A percentile compares a stretch with the other conserved stretches of the same genome.
These are phyloP conservation scores for Nemapogon koenigi DNA, from an alignment of 2,888 invertebrate species.

Conservation along the genomic window DNA sequence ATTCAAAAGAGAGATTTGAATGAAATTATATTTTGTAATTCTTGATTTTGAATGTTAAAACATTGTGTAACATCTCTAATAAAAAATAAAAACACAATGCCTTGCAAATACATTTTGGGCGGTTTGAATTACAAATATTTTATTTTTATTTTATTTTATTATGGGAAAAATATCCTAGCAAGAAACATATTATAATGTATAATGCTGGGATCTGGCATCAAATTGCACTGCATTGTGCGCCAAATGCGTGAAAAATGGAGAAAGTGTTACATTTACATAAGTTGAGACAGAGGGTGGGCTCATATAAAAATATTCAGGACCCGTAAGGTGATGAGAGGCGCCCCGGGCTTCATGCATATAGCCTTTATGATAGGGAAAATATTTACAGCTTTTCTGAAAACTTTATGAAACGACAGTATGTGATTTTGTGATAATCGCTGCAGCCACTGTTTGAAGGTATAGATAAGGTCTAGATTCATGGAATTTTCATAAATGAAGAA, in stretches of 20 bases:
- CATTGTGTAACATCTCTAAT: no score
- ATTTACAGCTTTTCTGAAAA: slow-evolving; percentile 48
- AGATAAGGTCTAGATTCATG: not conserved
- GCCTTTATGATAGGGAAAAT: slow-evolving; percentile 54
- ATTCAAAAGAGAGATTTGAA: not conserved
- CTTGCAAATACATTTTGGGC: no score
- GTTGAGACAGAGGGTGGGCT: slow-evolving; percentile 55
- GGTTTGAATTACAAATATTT: no score
- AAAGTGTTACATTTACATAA: slow-evolving; percentile 63
- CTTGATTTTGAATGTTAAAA: no score
- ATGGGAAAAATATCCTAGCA: no score
- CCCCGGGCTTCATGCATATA: slow-evolving; percentile 45
- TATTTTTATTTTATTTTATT: no score
- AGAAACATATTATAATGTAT: no score
- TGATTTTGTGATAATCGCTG: not conserved
- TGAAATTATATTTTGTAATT: slow-evolving; percentile 7
- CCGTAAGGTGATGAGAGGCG: slow-evolving; percentile 52
- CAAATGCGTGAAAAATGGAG: slow-evolving; percentile 58
- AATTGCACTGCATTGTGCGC: slow-evolving; percentile 58
- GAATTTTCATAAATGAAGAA: not conserved
- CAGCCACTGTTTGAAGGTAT: not conserved
- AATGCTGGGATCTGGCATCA: slow-evolving; percentile 48
- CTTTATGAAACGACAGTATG: slow-evolving; percentile 34
- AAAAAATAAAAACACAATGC: no score
- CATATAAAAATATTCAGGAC: slow-evolving; percentile 52